Conservation (phyloP, 2,888 invertebrate genomes). For the Microplitis deprimator region DNA sequence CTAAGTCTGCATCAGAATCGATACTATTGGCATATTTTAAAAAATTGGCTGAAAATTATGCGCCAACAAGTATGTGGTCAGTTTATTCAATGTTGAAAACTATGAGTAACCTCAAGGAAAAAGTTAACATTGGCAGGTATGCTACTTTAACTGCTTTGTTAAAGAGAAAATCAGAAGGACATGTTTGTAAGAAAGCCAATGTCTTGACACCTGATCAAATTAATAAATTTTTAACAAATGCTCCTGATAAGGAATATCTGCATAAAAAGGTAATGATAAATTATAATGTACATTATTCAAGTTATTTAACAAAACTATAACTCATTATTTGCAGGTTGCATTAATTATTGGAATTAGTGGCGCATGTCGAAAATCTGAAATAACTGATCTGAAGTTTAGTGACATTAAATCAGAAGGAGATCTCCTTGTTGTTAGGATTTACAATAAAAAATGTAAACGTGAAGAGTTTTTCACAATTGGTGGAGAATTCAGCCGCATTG, state of each 20-base stretch:
- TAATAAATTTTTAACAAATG: conserved; percentile 39
- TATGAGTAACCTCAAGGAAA: conserved; percentile 23
- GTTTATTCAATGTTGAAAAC: conserved; percentile 43
- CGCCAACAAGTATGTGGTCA: conserved; percentile 40
- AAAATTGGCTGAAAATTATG: conserved; percentile 32
- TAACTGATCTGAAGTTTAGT: conserved; percentile 29
- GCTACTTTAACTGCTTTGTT: conserved; percentile 23
- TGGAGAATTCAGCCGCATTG: conserved; percentile 32
- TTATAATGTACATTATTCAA: too few species aligned
- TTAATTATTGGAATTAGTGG: conserved; percentile 32
- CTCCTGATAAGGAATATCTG: conserved; percentile 24
- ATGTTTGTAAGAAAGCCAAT: conserved; percentile 33
- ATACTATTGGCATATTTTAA: conserved; percentile 39
- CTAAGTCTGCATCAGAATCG: conserved; percentile 23
- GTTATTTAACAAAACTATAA: too few species aligned
- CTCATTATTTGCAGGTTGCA: conserved; percentile 28
- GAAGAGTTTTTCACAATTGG: conserved; percentile 30
- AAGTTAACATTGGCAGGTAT: conserved; percentile 36
- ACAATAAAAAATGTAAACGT: conserved; percentile 28
- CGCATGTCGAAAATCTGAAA: conserved; percentile 31
- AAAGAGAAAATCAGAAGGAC: conserved; percentile 26
- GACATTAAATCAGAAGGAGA: conserved; percentile 29
- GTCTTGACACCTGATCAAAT: conserved; percentile 32
- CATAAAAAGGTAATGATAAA: too few species aligned
- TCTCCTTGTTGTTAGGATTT: conserved; percentile 31